phyloP scores from a whole-genome alignment of 2,797 vertebrate genomes.

The Melopsittacus undulatus region DNA sequence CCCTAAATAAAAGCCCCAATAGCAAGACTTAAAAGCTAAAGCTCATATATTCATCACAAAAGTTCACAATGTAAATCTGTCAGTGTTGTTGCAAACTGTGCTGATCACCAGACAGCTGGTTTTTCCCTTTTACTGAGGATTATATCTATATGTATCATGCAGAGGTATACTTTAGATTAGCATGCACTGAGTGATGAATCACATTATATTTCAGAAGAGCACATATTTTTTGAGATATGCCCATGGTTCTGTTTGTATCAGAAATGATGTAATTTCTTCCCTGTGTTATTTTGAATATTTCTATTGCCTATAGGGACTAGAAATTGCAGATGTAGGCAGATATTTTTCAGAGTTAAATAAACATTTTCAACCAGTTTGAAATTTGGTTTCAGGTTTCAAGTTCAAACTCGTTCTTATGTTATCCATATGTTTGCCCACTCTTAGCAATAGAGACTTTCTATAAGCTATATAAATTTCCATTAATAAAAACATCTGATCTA shows the following conservation, averaged over 20 bases:
- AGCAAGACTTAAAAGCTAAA: neutral
- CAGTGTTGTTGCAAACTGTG: neutral
- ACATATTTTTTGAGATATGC: neutral
- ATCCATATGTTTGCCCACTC: constrained; percentile 20
- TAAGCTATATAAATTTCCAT: neutral
- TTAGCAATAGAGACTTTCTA: neutral
- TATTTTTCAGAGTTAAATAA: constrained; percentile 17
- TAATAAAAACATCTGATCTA: neutral
- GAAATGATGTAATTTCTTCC: neutral
- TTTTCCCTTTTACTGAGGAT: neutral
- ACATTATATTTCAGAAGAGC: neutral
- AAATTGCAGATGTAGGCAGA: constrained; percentile 15
- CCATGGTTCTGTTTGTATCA: neutral
- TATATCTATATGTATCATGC: neutral
- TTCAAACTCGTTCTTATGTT: constrained; percentile 12
- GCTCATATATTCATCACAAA: neutral
- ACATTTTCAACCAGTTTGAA: neutral
- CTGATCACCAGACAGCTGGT: neutral
- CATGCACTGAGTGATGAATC: neutral
- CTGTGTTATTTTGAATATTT: constrained; percentile 13
- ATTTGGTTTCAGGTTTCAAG: constrained; percentile 32
- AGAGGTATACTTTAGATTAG: neutral
- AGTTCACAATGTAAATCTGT: neutral
- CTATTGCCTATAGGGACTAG: neutral
- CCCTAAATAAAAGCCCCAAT: neutral